Evolutionary conservation across 1,140 invertebrate species (phyloP).

Genomic region (Papilio helenus): DNA sequence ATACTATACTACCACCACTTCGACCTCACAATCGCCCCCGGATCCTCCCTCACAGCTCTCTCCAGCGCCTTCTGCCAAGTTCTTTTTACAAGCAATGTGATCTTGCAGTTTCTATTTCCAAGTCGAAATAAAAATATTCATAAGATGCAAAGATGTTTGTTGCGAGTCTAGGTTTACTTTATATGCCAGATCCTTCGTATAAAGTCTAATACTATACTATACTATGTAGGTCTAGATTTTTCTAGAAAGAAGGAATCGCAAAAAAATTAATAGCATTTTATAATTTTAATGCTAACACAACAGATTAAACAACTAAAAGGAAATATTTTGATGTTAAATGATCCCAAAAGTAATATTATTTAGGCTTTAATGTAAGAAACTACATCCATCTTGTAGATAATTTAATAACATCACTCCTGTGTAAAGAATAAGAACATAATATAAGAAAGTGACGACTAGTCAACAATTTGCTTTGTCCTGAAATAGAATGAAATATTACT

Average conservation of each 20-base stretch:
- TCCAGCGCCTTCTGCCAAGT: no score
- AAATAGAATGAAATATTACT: conserved; percentile 1
- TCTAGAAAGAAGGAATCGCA: background rate
- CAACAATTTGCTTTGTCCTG: conserved; percentile 4
- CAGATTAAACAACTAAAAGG: no score
- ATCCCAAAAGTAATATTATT: background rate
- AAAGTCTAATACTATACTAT: background rate
- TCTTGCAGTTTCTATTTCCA: conserved; percentile 4
- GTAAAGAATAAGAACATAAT: background rate
- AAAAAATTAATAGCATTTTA: no score
- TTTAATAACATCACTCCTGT: background rate
- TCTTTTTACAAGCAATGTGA: background rate
- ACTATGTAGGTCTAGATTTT: background rate
- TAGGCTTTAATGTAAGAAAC: background rate
- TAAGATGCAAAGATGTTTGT: conserved; percentile 8
- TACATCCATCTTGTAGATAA: background rate
- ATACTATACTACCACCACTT: no score
- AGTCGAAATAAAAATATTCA: conserved; percentile 8
- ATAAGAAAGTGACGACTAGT: background rate
- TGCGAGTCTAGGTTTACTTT: conserved; percentile 12
- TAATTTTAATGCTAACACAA: no score
- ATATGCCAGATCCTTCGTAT: background rate
- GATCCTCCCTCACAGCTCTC: no score
- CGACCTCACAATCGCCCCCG: no score
- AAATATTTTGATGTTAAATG: background rate